Conservation (phyloP, 2,888 invertebrate species). For the Phytoseiulus persimilis region DNA sequence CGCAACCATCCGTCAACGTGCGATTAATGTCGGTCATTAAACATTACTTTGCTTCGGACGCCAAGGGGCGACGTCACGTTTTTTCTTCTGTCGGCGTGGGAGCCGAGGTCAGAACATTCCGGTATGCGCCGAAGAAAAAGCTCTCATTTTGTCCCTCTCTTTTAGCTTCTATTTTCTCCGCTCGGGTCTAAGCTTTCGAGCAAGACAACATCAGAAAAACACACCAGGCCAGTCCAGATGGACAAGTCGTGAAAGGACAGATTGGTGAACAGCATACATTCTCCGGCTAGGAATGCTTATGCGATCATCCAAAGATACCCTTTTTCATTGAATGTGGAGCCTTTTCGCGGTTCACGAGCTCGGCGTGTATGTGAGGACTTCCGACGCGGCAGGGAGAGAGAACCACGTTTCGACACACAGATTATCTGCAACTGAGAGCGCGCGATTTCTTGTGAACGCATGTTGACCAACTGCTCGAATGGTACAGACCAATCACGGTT, state of each 20-base stretch:
- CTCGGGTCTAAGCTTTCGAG: background rate
- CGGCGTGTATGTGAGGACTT: too few species aligned
- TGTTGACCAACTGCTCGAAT: too few species aligned
- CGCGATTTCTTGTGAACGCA: too few species aligned
- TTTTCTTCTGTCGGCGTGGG: background rate
- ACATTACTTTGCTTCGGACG: background rate
- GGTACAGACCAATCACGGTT: too few species aligned
- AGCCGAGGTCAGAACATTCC: background rate
- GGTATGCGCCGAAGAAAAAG: background rate
- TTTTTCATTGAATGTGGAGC: background rate
- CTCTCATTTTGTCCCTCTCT: background rate
- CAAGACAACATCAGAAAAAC: background rate
- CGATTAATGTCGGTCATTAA: background rate
- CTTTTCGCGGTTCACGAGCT: too few species aligned
- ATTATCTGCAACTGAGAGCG: too few species aligned
- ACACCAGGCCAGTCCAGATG: background rate
- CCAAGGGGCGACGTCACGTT: background rate
- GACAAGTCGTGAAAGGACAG: background rate
- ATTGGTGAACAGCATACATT: background rate
- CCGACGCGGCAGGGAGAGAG: too few species aligned
- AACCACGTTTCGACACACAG: too few species aligned
- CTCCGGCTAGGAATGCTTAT: background rate
- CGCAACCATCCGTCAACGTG: background rate
- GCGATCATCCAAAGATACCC: background rate
- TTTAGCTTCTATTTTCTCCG: background rate